Conservation (phyloP, 1,140 invertebrate species). For the Drosophila guanche region DNA sequence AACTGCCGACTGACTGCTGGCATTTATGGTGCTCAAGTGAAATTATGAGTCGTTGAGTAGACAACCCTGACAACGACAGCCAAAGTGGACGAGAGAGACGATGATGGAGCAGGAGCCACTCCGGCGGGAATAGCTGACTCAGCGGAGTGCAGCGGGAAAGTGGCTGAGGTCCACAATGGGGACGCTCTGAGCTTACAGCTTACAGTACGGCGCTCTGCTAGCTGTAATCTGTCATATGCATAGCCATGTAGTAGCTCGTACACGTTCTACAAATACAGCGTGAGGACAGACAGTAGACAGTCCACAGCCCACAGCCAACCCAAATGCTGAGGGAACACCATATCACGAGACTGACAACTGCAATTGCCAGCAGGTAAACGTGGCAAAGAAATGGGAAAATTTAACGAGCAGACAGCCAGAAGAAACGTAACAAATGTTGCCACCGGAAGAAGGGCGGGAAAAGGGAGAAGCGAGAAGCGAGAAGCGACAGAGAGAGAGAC, state of each 20-base stretch:
- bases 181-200: too few relatives aligned
- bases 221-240: constrained; percentile 43
- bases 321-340: neutral
- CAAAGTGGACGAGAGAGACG: constrained; percentile 26
- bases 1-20: constrained; percentile 52
- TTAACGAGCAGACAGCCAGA: constrained; percentile 68
- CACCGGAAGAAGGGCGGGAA: constrained; percentile 5
- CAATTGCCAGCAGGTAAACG: constrained; percentile 74
- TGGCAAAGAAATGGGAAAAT: constrained; percentile 78
- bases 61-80: constrained; percentile 47
- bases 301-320: too few relatives aligned
- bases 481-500: neutral
- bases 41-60: constrained; percentile 69
- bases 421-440: constrained; percentile 64
- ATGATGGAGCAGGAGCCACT: constrained; percentile 39
- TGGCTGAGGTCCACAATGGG: constrained; percentile 10
- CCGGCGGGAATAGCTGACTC: constrained; percentile 16
- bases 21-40: constrained; percentile 57
- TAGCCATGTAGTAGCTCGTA: constrained; percentile 12
- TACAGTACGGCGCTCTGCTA: too few relatives aligned
- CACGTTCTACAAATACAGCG: constrained; percentile 6
- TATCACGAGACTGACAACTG: constrained; percentile 39
- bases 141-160: constrained; percentile 6
- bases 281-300: too few relatives aligned
- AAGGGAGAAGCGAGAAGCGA: constrained; percentile 2